phyloP scores from a whole-genome alignment of 2,888 invertebrate species.

The Epinotia nisella region DNA sequence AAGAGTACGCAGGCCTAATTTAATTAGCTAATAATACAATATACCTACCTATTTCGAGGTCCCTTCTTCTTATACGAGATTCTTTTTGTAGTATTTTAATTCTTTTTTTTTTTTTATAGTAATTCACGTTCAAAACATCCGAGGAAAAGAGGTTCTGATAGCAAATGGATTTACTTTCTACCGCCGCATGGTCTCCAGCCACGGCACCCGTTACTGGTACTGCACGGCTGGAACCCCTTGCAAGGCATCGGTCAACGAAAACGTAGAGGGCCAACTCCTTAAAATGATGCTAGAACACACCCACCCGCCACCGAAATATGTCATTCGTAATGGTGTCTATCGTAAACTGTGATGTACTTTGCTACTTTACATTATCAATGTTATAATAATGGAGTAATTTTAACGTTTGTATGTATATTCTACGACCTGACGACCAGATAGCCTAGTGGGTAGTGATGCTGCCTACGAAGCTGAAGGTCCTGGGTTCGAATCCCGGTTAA shows the following conservation, averaged over 20 bases:
- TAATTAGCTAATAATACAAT: too few species aligned
- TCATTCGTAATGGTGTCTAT: slow-evolving; percentile 12
- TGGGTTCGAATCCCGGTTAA: too few species aligned
- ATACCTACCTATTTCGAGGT: too few species aligned
- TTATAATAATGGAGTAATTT: too few species aligned
- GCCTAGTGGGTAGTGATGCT: too few species aligned
- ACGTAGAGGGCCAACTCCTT: not conserved
- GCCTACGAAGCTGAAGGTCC: too few species aligned
- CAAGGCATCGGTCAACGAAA: not conserved
- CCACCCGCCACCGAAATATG: slow-evolving; percentile 5
- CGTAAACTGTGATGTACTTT: not conserved
- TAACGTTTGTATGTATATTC: too few species aligned
- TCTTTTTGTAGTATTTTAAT: not conserved
- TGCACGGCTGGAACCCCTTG: not conserved
- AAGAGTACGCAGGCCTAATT: too few species aligned
- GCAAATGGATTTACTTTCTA: not conserved
- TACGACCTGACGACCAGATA: too few species aligned
- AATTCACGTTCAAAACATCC: not conserved
- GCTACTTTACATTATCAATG: too few species aligned
- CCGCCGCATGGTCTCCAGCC: not conserved
- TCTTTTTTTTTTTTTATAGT: not conserved
- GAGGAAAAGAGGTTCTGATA: not conserved
- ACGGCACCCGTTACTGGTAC: not conserved
- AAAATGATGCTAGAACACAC: not conserved
- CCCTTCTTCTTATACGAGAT: too few species aligned